Evolutionary conservation across 2,797 vertebrate genomes (phyloP), one percentile per base, ranked within the genome.

Genomic region (Pelobates cultripes): DNA sequence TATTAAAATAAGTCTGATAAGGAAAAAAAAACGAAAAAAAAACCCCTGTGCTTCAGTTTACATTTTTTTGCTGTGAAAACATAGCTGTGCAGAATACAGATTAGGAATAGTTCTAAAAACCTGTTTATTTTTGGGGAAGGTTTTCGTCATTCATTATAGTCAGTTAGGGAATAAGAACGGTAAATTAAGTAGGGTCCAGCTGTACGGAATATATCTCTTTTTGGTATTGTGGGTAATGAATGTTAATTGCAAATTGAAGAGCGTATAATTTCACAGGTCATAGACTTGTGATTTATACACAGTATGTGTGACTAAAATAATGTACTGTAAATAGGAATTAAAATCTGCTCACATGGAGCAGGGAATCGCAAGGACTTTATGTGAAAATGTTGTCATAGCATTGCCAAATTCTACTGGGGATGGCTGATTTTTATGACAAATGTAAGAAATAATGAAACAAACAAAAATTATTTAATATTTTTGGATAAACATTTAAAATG

Each of bases 61-160:
- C 57, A 78, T 61, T 61, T 78, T 78, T 51, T 43, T 71, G 13
- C 57, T 15, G 53, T 71, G 76, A 78, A 70, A 60, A 40, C 40
- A 77, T 9, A 40, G 42, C 45, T 70, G 68, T 15, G 53, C 15
- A 55, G 78, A 74, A 80, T 80, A 55, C 63, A 74, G 63, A 80
- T 42, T 80, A 13, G 44, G 41, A n/a, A 73, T 70, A 78, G 71
- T 51, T 45, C 13, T 53, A 72, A 73, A 64, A 64, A 79, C 44
- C 45, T 73, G 78, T 79, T 73, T 79, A 53, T 51, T 79, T 67
- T 66, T 55, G 57, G 43, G 28, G 61, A 79, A 72, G 15, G 45
- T 63, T 10, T 41, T 79, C 73, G 45, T 43, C 43, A 73, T 53
- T 73, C 66, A 42, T 51, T 42, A 73, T 43, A 47, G 61, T 73